phyloP scores from a whole-genome alignment of 2,888 invertebrate species.

The Tupiocoris notatus region DNA sequence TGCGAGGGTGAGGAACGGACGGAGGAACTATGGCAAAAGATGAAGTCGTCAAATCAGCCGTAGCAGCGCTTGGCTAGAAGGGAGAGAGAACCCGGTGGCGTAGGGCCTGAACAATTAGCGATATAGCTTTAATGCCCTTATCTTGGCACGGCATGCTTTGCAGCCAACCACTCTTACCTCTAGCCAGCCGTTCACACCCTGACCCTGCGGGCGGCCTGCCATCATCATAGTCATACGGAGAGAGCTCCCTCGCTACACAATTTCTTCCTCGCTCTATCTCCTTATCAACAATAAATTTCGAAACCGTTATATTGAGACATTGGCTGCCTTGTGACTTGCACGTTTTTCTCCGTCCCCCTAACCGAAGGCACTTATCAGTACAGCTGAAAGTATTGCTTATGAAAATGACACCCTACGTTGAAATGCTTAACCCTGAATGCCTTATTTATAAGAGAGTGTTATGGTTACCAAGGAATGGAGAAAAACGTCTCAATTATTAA shows the following conservation, averaged over 20 bases:
- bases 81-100: too few relatives aligned
- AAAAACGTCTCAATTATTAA: too few relatives aligned
- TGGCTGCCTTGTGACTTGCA: not conserved
- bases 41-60: slow-evolving; percentile 33
- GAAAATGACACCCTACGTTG: too few relatives aligned
- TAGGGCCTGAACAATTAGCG: slow-evolving; percentile 40
- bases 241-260: not conserved
- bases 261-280: not conserved
- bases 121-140: slow-evolving; percentile 36
- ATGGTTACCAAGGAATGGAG: too few relatives aligned
- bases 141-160: slow-evolving; percentile 29
- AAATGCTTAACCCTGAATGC: too few relatives aligned
- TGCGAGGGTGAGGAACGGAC: too few relatives aligned
- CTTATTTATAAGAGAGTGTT: too few relatives aligned
- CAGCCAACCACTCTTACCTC: slow-evolving; percentile 3
- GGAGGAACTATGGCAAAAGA: not conserved
- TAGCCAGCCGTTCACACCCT: slow-evolving; percentile 19
- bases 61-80: not conserved
- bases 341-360: not conserved
- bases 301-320: not conserved
- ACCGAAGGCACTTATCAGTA: not conserved
- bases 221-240: not conserved
- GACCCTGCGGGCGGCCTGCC: not conserved
- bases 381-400: not conserved
- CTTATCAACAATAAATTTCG: not conserved